Conservation (phyloP, 2,888 invertebrate species). For the Clusia tigrina region DNA sequence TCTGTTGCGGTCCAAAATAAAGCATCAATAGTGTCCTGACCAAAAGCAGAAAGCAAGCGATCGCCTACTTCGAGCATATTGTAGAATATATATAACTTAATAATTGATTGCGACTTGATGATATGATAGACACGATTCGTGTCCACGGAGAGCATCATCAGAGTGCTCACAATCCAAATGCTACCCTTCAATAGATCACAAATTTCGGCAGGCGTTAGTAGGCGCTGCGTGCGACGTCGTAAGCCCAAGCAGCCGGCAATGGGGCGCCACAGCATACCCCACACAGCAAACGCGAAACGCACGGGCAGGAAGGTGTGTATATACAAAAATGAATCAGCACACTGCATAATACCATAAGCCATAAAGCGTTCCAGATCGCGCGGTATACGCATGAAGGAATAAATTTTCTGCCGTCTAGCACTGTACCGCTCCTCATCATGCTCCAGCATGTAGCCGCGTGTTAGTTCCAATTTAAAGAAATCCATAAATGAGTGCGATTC, state of each 20-base stretch:
- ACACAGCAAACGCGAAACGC: constrained; percentile 85
- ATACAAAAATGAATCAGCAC: constrained; percentile 96
- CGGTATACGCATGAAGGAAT: constrained; percentile 96
- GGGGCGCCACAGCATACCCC: constrained; percentile 79
- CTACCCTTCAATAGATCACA: constrained; percentile 96
- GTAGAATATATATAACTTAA: constrained; percentile 98
- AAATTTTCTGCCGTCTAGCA: constrained; percentile 92
- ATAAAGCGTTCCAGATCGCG: constrained; percentile 91
- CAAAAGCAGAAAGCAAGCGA: constrained; percentile 93
- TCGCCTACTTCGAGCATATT: constrained; percentile 99
- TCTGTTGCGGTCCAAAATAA: constrained; percentile 99
- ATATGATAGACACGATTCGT: constrained; percentile 98
- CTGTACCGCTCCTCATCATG: constrained; percentile 95
- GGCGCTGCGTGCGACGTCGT: constrained; percentile 66
- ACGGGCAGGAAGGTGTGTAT: constrained; percentile 97
- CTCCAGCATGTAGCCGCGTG: constrained; percentile 91
- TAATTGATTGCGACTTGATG: constrained; percentile 96
- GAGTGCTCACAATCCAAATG: constrained; percentile 82
- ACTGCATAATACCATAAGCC: constrained; percentile 93
- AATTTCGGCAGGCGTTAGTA: constrained; percentile 87
- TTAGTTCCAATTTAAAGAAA: constrained; percentile 87
- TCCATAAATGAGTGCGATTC: constrained; percentile 64
- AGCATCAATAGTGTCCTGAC: constrained; percentile 98
- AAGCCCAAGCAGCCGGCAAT: constrained; percentile 79
- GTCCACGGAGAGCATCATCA: constrained; percentile 88